Base-by-base conservation (phyloP, 2,888 invertebrate genomes). In the Hypomecis punctinalis region DNA sequence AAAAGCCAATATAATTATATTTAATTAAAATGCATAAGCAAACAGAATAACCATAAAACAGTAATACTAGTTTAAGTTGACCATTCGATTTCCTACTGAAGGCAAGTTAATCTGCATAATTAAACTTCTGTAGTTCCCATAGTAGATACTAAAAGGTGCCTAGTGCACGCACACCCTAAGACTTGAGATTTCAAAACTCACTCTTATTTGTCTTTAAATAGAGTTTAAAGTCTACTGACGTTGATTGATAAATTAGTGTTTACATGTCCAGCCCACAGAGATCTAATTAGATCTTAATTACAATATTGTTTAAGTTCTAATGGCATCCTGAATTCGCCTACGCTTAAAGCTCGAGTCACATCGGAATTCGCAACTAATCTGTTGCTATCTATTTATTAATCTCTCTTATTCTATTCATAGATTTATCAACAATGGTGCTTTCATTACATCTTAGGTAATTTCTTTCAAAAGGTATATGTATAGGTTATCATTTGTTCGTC, bases 251-350 rank as follows among this genome's bases (percentile, higher is more conserved):
- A 49, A 49, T 61, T 56, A 55, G 59, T 35, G 35, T 46, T 53
- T 37, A 57, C 55, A 56, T 48, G 48, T 45, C 6, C 52, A 53
- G 40, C 65, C 57, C 35, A 61, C 61, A 61, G 10, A 65, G 61
- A 66, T 66, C 70, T 71, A 72, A 72, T 74, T 71, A 71, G 72
- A 62, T 59, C 70, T 63, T 69, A 70, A 72, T 72, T 71, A 74
- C 63, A 72, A 70, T 69, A 70, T 75, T 69, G 73, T 75, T 75
- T 70, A 61, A 68, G 62, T 69, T 61, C 67, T 69, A 76, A 76
- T 76, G 67, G 72, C 67, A 53, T 61, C 61, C 67, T 69, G 70
- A 68, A 47, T 65, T 65, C 73, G 63, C 75, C 75, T 63, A 74
- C 77, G 57, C 60, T 61, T 39, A 45, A 40, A 42, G 10, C 23